Evolutionary conservation across 2,113 vertebrate species (phyloP).

Genomic region (Fregata magnificens): DNA sequence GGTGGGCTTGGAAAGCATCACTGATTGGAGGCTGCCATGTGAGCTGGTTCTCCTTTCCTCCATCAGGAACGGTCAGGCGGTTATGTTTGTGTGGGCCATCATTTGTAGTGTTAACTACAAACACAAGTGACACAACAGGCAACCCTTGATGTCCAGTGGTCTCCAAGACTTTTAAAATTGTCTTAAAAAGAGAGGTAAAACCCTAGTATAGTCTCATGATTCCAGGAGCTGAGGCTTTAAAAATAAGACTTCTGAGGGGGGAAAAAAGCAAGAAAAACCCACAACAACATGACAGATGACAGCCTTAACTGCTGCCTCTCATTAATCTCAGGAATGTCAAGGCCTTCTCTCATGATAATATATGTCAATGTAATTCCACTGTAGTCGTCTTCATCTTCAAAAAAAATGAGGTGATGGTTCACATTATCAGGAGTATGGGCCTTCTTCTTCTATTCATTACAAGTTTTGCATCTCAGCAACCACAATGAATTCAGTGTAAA

Average conservation of each 20-base stretch:
- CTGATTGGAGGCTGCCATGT: not conserved
- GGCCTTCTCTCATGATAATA: not conserved
- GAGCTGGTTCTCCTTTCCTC: not conserved
- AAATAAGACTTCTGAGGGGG: not conserved
- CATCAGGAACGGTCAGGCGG: not conserved
- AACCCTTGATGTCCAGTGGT: not conserved
- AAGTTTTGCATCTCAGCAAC: not conserved
- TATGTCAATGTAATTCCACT: not conserved
- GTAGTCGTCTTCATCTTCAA: not conserved
- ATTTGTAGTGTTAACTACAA: not conserved
- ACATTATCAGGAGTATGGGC: not conserved
- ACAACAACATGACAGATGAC: not conserved
- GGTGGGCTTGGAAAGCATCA: not conserved
- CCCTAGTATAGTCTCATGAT: not conserved
- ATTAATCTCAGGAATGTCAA: not conserved
- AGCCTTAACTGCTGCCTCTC: not conserved
- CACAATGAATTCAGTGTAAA: not conserved
- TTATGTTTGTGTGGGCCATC: not conserved
- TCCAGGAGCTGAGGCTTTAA: not conserved
- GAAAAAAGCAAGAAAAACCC: not conserved
- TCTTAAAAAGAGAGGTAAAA: not conserved
- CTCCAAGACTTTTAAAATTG: not conserved
- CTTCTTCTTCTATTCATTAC: not conserved
- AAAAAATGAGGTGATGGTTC: not conserved
- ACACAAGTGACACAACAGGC: not conserved